Evolutionary conservation across 2,888 invertebrate species (phyloP).

Genomic region (Clivina fossor): DNA sequence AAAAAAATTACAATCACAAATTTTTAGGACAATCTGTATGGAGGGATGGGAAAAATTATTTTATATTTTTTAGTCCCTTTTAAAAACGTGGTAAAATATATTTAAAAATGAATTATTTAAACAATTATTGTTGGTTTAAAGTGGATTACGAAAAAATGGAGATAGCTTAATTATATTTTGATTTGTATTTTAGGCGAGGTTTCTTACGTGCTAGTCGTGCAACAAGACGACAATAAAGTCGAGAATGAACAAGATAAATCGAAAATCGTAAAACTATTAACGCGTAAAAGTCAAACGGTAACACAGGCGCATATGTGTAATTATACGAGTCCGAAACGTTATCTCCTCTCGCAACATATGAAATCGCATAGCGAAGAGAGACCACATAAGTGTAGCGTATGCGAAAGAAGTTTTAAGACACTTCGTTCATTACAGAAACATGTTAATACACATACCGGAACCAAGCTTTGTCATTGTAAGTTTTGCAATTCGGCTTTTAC

Average conservation of each 20-base stretch:
- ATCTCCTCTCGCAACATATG: slow-evolving; percentile 89
- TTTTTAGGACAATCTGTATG: no score
- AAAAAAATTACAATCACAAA: no score
- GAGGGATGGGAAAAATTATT: no score
- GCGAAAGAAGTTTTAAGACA: slow-evolving; percentile 94
- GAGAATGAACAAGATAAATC: slow-evolving; percentile 64
- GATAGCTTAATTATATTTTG: no score
- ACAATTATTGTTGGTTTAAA: no score
- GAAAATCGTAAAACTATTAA: slow-evolving; percentile 63
- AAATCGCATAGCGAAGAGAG: slow-evolving; percentile 93
- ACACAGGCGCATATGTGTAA: slow-evolving; percentile 80
- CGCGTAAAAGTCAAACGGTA: slow-evolving; percentile 64
- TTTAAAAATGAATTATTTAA: no score
- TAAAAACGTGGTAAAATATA: no score
- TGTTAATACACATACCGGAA: slow-evolving; percentile 94
- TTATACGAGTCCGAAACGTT: slow-evolving; percentile 88
- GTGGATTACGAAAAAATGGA: no score
- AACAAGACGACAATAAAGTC: slow-evolving; percentile 62
- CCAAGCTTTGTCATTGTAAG: slow-evolving; percentile 87
- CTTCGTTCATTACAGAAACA: slow-evolving; percentile 90
- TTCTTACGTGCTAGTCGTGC: slow-evolving; percentile 85
- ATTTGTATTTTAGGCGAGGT: no score
- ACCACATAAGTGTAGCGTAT: slow-evolving; percentile 90
- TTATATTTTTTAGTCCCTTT: no score
- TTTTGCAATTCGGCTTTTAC: slow-evolving; percentile 87